Percentiles rank a stretch among this genome's conserved stretches.
Evolutionary conservation across 2,113 vertebrate species (phyloP).

Genomic region (Pangasianodon gigas): DNA sequence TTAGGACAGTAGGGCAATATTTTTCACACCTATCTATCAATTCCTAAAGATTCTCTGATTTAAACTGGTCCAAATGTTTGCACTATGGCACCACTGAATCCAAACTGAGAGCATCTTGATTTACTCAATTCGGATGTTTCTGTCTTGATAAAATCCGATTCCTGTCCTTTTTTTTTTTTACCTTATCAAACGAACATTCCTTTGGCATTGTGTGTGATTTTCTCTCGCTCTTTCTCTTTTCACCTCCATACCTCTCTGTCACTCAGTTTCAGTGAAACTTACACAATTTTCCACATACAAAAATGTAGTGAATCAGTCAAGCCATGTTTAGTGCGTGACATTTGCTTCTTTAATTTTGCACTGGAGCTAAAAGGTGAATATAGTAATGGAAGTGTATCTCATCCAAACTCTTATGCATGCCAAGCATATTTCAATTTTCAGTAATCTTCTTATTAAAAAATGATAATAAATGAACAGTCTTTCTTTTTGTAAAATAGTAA

Average conservation of each 20-base stretch:
- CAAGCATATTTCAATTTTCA: background rate
- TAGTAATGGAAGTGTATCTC: background rate
- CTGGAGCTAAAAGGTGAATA: background rate
- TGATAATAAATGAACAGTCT: background rate
- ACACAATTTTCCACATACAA: background rate
- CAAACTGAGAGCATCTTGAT: background rate
- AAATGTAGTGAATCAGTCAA: background rate
- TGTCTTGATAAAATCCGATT: background rate
- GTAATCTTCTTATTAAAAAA: background rate
- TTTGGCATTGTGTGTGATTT: background rate
- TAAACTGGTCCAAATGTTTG: background rate
- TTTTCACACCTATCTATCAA: background rate
- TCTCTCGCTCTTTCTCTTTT: background rate
- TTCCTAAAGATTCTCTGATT: background rate
- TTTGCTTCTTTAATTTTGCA: background rate
- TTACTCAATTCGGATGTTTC: background rate
- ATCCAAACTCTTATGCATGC: background rate
- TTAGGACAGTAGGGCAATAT: background rate
- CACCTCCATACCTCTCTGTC: background rate
- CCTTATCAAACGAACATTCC: slow-evolving; percentile 11
- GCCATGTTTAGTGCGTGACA: background rate
- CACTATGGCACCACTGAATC: background rate
- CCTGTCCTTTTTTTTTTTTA: too few relatives aligned
- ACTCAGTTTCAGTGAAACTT: background rate
- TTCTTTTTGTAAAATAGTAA: background rate